These are phyloP conservation scores for Drosophila setosimentum DNA, from an alignment of 2,888 invertebrate genomes.

Conservation along the genomic window DNA sequence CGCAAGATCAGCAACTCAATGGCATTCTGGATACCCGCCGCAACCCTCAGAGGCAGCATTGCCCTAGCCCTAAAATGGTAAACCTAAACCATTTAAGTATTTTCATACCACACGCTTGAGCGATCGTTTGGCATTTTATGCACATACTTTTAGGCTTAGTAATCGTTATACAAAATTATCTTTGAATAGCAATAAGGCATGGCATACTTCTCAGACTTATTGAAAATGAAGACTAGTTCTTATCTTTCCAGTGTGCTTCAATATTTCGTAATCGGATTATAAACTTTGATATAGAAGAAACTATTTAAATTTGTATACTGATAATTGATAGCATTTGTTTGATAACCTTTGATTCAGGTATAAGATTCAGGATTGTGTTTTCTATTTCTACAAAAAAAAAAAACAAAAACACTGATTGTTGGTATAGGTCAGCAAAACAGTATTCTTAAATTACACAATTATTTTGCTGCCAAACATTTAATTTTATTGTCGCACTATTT, in stretches of 20 bases:
- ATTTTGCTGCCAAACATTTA: not conserved
- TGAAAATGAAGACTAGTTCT: not conserved
- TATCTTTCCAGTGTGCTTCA: not conserved
- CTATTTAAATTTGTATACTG: not conserved
- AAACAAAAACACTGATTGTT: constrained; percentile 3
- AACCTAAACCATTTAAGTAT: not conserved
- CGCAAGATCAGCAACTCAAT: too few relatives aligned
- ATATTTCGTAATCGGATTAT: not conserved
- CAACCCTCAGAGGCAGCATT: too few relatives aligned
- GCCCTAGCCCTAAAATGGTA: not conserved
- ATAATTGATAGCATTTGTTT: not conserved
- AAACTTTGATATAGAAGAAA: not conserved
- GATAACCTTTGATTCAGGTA: not conserved
- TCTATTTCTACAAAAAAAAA: not conserved
- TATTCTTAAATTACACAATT: not conserved
- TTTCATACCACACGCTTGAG: not conserved
- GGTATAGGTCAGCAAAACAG: constrained; percentile 30
- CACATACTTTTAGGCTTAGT: constrained; percentile 4
- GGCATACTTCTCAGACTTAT: constrained; percentile 15
- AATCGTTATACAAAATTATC: not conserved
- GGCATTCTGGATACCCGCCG: too few relatives aligned
- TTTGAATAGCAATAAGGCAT: not conserved
- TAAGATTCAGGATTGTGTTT: not conserved
- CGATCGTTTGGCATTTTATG: not conserved
- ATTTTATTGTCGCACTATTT: not conserved